phyloP scores from a whole-genome alignment of 2,113 vertebrate genomes.

The Pituophis catenifer region DNA sequence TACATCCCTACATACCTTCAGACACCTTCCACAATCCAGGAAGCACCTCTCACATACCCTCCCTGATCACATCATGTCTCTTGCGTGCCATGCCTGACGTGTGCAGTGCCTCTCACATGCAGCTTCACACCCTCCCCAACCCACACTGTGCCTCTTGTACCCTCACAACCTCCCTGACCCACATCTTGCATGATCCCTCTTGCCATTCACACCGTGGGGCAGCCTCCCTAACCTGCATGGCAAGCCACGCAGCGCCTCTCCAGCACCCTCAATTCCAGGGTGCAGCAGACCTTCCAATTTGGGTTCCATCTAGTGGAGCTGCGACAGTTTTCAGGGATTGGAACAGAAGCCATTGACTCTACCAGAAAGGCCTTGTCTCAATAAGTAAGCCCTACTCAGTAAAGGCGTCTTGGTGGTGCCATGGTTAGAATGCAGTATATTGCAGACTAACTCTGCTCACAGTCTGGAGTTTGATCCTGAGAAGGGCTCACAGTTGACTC shows the following conservation, averaged over 20 bases:
- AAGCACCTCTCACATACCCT: not conserved
- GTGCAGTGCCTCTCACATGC: not conserved
- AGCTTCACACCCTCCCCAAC: not conserved
- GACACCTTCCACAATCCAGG: not conserved
- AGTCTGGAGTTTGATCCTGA: too few species aligned
- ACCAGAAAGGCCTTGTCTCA: not conserved
- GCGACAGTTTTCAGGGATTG: not conserved
- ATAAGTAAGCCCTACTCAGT: too few species aligned
- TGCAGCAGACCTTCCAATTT: not conserved
- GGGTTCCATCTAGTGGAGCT: not conserved
- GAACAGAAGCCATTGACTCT: not conserved
- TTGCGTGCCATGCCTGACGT: not conserved
- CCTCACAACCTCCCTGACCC: not conserved
- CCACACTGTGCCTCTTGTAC: not conserved
- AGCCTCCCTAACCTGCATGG: not conserved
- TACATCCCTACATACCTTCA: not conserved
- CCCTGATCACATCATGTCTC: not conserved
- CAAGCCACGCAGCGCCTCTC: too few species aligned
- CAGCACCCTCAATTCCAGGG: not conserved
- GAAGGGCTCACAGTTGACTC: too few species aligned
- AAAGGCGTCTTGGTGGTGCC: too few species aligned
- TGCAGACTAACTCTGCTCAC: too few species aligned
- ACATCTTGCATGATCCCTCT: not conserved
- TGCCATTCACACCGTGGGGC: too few species aligned
- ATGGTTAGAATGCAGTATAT: too few species aligned